Evolutionary conservation across 2,113 vertebrate species (phyloP), one percentile per base, ranked within the genome.

Genomic region (Saguinus imperator): DNA sequence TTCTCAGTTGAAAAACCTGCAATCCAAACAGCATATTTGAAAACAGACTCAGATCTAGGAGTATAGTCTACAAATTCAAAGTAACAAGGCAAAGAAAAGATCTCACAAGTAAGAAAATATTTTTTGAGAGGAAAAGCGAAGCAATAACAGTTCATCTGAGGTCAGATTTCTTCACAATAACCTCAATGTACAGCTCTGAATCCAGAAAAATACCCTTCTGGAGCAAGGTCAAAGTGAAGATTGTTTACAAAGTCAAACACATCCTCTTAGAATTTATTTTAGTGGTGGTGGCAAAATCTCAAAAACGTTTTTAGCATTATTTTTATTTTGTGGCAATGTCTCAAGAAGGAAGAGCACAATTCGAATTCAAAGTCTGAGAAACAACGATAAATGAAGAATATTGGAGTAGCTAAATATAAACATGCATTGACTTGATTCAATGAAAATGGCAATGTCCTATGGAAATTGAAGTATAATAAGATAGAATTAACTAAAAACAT

Each of bases 171-270:
- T 35, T 6, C 76, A 20, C n/a, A 43, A 8, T n/a, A 68, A 35
- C 64, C 8, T 50, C 83, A 35, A 17, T 1, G 8, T 66, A 52
- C 18, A 25, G 12, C 25, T 55, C 4, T 35, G 3, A 77, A n/a
- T 86, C 27, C 0, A 0, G 17, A 0, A 40, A 40, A 40, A 3
- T 27, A 9, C 6, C 18, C 43, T 35, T 43, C n/a, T 17, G 12
- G 3, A n/a, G n/a, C n/a, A 20, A 52, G 58, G n/a, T 8, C n/a
- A 43, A 52, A 27, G 29, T 68, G 0, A 68, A 86, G n/a, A 79
- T 0, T 11, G 14, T 79, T 20, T 77, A 17, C 17, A n/a, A 55
- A 27, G 20, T 43, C 72, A 66, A 27, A 79, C 13, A 9, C 9
- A 43, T 14, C 8, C 43, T 23, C 9, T 20, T 66, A n/a, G 72